Base-by-base conservation (phyloP, 2,113 vertebrate genomes). In the Hepsetus odoe region DNA sequence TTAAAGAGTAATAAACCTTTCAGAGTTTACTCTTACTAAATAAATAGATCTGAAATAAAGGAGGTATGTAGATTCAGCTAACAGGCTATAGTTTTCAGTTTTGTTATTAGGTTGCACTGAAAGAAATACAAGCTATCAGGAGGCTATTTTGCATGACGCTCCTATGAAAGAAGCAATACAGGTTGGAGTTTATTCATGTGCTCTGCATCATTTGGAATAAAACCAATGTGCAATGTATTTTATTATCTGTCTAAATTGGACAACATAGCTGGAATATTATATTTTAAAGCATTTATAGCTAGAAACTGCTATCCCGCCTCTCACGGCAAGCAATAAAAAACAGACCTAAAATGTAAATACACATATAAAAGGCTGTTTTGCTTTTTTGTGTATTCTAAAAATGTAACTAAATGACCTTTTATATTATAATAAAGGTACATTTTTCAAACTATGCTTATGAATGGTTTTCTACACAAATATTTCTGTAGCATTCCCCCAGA, bases 361-460 rank as follows among this genome's bases (percentile, higher is more conserved):
- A n/a, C n/a, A n/a, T 38, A 38, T 38, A 38, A 38, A 38, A 38
- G 35, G 35, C 35, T 8, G 4, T 11, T 3, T 12, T 2, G 3
- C 3, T 49, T 18, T 35, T 26, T 10, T 26, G 32, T 56, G 24
- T 1, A 51, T 53, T 28, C 44, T 75, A 75, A 51, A 26, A 59
- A 59, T 74, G 20, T 4, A 64, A 18, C 56, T 22, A 24, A 42
- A 12, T 61, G 5, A 49, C 30, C 42, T 64, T 66, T 26, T 20
- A 14, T 55, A 14, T 53, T 46, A 30, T 76, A 28, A 40, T 28
- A 28, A 24, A 30, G 44, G 22, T 8, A 3, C 1, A 32, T 62
- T 58, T 33, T 46, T 76, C n/a, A n/a, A 49, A 14, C 7, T 4
- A 26, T 67, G 33, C 38, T 67, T 67, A 76, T n/a, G n/a, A n/a